A percentile compares a stretch with the other conserved stretches of the same genome.
phyloP scores from a whole-genome alignment of 2,888 invertebrate species.

The Brassicogethes aeneus region DNA sequence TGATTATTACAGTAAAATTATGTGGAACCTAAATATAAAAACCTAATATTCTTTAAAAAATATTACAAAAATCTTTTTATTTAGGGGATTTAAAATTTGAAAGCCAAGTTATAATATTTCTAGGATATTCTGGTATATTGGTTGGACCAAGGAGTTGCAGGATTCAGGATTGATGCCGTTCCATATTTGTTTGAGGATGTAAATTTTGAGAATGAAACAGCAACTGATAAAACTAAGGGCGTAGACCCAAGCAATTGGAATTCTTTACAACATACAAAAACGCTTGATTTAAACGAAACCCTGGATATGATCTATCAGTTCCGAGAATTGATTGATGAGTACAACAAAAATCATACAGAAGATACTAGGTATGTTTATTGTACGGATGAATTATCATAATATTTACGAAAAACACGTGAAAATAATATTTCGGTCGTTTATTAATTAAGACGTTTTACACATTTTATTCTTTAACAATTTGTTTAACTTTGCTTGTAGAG shows the following conservation, averaged over 20 bases:
- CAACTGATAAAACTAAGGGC: constrained; percentile 15
- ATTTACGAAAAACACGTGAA: too few species aligned
- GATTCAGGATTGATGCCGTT: constrained; percentile 76
- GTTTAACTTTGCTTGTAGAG: too few species aligned
- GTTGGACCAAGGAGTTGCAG: constrained; percentile 76
- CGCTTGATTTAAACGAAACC: constrained; percentile 48
- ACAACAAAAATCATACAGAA: constrained; percentile 34
- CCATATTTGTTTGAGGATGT: constrained; percentile 40
- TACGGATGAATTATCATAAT: too few species aligned
- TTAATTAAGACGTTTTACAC: too few species aligned
- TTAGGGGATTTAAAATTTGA: too few species aligned
- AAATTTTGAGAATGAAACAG: constrained; percentile 37
- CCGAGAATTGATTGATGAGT: constrained; percentile 53
- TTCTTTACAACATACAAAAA: constrained; percentile 57
- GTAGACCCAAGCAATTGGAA: constrained; percentile 47
- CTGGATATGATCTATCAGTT: constrained; percentile 57
- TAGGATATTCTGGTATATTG: constrained; percentile 66
- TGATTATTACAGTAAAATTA: too few species aligned
- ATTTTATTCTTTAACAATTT: too few species aligned
- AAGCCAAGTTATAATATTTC: constrained; percentile 7
- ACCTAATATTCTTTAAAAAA: too few species aligned
- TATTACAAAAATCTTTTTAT: too few species aligned
- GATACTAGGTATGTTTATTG: constrained; percentile 32
- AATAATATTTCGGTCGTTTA: too few species aligned
- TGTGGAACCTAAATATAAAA: too few species aligned